Conservation (phyloP, 1,140 invertebrate genomes). For the Batillaria attramentaria region DNA sequence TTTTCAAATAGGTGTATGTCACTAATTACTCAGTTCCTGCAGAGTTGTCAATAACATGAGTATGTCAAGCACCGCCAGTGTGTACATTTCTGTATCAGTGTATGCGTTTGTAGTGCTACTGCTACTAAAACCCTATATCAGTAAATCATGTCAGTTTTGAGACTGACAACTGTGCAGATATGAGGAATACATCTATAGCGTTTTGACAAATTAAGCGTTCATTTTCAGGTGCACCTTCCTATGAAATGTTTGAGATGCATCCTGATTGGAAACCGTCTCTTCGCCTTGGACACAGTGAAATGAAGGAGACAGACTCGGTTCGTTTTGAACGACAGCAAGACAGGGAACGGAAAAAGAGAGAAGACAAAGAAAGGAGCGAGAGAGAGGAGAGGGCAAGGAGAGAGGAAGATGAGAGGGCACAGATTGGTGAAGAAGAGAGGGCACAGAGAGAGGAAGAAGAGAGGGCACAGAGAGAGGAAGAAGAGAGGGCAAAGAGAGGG, state of each 20-base stretch:
- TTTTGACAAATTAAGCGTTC: no score
- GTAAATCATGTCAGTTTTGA: no score
- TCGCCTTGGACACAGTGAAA: constrained; percentile 1
- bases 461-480: neutral
- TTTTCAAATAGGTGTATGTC: no score
- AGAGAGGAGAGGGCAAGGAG: neutral
- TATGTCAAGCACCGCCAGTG: no score
- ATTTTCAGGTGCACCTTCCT: neutral
- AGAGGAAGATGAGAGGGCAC: neutral
- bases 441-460: neutral
- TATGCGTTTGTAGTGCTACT: no score
- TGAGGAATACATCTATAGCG: no score
- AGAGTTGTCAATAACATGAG: no score
- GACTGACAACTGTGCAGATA: no score
- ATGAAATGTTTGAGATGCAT: neutral
- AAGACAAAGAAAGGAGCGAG: neutral
- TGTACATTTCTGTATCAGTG: no score
- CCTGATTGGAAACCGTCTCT: neutral
- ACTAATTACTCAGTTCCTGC: no score
- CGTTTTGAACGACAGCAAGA: neutral
- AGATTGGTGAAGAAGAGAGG: neutral
- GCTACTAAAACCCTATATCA: no score
- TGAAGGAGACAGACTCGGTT: neutral
- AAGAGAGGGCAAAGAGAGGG: neutral
- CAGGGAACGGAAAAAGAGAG: neutral